Percentiles rank a stretch among this genome's conserved stretches.
Conservation (phyloP, 2,113 vertebrate genomes). For the Melanerpes formicivorus region DNA sequence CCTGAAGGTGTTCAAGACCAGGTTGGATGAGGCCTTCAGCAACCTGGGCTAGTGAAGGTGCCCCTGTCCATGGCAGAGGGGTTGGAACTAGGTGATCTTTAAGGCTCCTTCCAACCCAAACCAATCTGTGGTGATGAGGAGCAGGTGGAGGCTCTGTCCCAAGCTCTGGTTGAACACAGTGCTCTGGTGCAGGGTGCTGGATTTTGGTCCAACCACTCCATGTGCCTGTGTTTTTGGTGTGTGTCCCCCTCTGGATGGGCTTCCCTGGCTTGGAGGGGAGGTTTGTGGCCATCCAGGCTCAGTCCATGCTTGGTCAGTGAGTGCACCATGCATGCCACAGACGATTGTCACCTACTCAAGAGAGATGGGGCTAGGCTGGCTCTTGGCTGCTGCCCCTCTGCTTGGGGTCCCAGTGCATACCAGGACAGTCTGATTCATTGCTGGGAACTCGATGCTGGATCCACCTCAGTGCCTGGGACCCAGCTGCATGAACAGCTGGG, state of each 20-base stretch:
- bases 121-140: fast-evolving
- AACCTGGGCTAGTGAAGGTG: too few relatives aligned
- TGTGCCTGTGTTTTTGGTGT: fast-evolving
- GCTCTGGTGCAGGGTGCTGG: fast-evolving
- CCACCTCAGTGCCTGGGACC: fast-evolving
- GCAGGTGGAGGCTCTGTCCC: background rate
- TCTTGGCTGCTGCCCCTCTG: background rate
- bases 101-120: too few relatives aligned
- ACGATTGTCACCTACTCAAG: background rate
- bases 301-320: fast-evolving
- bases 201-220: background rate
- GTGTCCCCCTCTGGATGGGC: background rate
- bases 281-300: background rate
- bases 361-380: fast-evolving
- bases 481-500: background rate
- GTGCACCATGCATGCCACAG: fast-evolving
- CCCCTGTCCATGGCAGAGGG: too few relatives aligned
- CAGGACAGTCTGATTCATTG: background rate
- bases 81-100: too few relatives aligned
- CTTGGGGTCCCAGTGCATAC: background rate
- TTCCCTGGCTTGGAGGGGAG: background rate
- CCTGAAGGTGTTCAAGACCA: too few relatives aligned
- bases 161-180: fast-evolving
- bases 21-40: too few relatives aligned
- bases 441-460: fast-evolving